Evolutionary conservation across 2,797 vertebrate genomes (phyloP).

Genomic region (Momotus momota): DNA sequence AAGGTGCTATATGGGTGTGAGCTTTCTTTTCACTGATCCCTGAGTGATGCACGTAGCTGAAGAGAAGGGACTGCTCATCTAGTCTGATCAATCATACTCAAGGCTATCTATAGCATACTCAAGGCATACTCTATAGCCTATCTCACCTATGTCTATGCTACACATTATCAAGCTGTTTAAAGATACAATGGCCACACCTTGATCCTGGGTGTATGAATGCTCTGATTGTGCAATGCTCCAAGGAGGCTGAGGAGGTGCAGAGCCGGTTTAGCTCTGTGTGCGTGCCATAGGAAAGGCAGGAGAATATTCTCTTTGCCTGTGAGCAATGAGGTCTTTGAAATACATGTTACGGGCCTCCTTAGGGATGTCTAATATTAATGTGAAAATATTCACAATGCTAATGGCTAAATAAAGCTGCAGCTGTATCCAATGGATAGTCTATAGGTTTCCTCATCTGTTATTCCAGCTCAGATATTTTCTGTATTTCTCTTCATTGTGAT

Average conservation of each 20-base stretch:
- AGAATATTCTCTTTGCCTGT: neutral
- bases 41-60: neutral
- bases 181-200: neutral
- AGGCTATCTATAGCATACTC: neutral
- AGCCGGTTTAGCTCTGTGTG: neutral
- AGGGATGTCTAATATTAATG: slow-evolving; percentile 13
- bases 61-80: neutral
- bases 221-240: neutral
- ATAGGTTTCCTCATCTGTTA: neutral
- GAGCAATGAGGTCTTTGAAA: slow-evolving; percentile 16
- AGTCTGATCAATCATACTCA: neutral
- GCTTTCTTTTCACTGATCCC: neutral
- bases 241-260: neutral
- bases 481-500: neutral
- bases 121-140: neutral
- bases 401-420: slow-evolving; percentile 1
- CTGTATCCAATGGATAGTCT: neutral
- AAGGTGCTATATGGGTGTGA: neutral
- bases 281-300: neutral
- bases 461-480: neutral
- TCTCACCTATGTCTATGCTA: neutral
- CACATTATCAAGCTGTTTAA: neutral
- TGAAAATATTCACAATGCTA: slow-evolving; percentile 17
- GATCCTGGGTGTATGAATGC: neutral
- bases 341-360: neutral